These are phyloP conservation scores for Brachionus manjavacas DNA, from an alignment of 1,140 invertebrate genomes.

Conservation along the genomic window DNA sequence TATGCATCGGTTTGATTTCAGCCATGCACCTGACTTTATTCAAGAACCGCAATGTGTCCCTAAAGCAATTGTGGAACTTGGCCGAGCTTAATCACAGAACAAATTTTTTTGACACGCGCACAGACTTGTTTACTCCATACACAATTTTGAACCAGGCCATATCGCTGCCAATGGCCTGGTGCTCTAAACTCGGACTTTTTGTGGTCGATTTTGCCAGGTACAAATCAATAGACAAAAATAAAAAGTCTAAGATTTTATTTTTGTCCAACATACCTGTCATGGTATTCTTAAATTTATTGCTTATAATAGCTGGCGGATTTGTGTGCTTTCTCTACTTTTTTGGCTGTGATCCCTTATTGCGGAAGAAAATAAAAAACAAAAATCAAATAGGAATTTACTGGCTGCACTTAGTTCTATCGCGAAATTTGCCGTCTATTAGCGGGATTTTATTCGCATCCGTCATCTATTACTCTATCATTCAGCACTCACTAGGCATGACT, in stretches of 20 bases:
- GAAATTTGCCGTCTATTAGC: neutral
- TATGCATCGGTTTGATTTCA: neutral
- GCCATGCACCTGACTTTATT: constrained; percentile 7
- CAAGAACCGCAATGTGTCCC: neutral
- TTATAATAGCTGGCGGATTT: neutral
- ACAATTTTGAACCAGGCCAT: constrained; percentile 19
- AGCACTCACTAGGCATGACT: constrained; percentile 13
- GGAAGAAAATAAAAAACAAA: constrained; percentile 21
- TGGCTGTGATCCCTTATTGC: constrained; percentile 13
- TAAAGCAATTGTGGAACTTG: constrained; percentile 6
- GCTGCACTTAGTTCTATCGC: neutral
- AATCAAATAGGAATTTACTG: constrained; percentile 31
- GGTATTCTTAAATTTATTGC: constrained; percentile 2
- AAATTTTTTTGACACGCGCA: neutral
- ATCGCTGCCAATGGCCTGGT: constrained; percentile 11
- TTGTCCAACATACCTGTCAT: constrained; percentile 9
- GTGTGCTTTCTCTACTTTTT: constrained; percentile 28
- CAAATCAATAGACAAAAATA: neutral
- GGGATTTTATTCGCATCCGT: constrained; percentile 23
- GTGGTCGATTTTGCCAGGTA: neutral
- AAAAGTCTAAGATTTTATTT: constrained; percentile 33
- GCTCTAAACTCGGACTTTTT: constrained; percentile 18
- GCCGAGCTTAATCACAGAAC: constrained; percentile 9
- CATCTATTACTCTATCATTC: constrained; percentile 7
- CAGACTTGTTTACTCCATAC: neutral